These are phyloP conservation scores for Bombus confusus DNA, from an alignment of 1,140 invertebrate genomes.

Conservation along the genomic window DNA sequence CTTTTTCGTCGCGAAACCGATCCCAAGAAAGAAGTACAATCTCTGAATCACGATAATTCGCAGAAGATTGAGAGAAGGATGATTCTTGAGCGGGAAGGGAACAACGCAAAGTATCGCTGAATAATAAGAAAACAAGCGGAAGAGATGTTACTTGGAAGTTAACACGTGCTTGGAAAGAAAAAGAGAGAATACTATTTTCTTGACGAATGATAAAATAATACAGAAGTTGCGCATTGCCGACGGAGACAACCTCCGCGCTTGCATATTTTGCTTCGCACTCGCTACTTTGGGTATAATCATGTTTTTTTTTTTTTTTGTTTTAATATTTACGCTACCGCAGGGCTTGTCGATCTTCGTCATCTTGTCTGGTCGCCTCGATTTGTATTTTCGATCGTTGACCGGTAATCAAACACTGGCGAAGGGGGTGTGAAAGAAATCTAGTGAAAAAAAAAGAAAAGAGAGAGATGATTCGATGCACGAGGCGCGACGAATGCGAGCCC, in stretches of 20 bases:
- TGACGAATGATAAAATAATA: conserved; percentile 51
- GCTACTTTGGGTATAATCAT: conserved; percentile 66
- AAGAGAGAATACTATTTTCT: conserved; percentile 45
- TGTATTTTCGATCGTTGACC: not conserved
- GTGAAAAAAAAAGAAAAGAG: not conserved
- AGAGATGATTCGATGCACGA: not conserved
- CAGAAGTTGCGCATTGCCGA: conserved; percentile 72
- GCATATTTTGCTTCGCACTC: conserved; percentile 72
- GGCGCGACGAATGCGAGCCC: conserved; percentile 44
- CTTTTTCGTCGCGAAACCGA: conserved; percentile 8
- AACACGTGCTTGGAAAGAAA: conserved; percentile 39
- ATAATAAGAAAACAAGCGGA: conserved; percentile 51
- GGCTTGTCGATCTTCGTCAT: conserved; percentile 47
- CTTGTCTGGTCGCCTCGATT: not conserved
- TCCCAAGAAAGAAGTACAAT: conserved; percentile 21
- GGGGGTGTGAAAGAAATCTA: not conserved
- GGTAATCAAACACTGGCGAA: too few species aligned
- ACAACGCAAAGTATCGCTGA: not conserved
- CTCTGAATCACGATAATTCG: conserved; percentile 13
- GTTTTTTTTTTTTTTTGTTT: conserved; percentile 65
- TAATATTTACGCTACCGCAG: conserved; percentile 67
- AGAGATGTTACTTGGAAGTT: conserved; percentile 54
- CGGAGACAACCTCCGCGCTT: conserved; percentile 75
- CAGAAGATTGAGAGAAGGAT: not conserved
- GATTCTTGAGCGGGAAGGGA: not conserved